These are phyloP conservation scores for Geotrupes spiniger DNA, from an alignment of 2,888 invertebrate genomes.

Conservation along the genomic window DNA sequence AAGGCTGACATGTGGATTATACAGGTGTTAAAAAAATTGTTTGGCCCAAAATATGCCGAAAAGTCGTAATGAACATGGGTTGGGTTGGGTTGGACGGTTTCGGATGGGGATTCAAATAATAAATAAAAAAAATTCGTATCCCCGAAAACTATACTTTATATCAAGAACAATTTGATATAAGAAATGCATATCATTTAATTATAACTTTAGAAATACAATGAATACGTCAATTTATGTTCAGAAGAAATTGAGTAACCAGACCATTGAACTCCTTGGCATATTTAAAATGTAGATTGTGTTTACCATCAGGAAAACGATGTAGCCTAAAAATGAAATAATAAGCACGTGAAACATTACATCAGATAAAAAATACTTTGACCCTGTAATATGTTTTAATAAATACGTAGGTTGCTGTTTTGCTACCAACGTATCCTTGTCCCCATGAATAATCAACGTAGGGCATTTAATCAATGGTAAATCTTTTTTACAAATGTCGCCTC, in stretches of 20 bases:
- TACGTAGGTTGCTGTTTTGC: constrained; percentile 70
- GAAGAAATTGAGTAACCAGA: constrained; percentile 68
- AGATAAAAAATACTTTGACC: constrained; percentile 57
- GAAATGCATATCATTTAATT: no score
- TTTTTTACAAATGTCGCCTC: constrained; percentile 72
- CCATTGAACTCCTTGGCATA: constrained; percentile 79
- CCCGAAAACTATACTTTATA: no score
- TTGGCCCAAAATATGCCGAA: no score
- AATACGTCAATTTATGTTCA: no score
- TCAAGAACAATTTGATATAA: no score
- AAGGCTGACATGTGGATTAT: no score
- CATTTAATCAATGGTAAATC: constrained; percentile 64
- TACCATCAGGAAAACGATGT: constrained; percentile 74
- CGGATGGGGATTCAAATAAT: no score
- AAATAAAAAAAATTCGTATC: no score
- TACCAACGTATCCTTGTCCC: constrained; percentile 78
- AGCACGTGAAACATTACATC: background rate
- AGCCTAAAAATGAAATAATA: constrained; percentile 57
- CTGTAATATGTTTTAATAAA: constrained; percentile 64
- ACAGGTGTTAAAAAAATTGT: no score
- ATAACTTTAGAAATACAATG: no score
- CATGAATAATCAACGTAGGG: constrained; percentile 80
- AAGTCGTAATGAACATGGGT: no score
- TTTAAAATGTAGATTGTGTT: constrained; percentile 81
- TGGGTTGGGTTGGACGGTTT: no score